Base-by-base conservation (phyloP, 2,113 vertebrate genomes). In the Alosa alosa region DNA sequence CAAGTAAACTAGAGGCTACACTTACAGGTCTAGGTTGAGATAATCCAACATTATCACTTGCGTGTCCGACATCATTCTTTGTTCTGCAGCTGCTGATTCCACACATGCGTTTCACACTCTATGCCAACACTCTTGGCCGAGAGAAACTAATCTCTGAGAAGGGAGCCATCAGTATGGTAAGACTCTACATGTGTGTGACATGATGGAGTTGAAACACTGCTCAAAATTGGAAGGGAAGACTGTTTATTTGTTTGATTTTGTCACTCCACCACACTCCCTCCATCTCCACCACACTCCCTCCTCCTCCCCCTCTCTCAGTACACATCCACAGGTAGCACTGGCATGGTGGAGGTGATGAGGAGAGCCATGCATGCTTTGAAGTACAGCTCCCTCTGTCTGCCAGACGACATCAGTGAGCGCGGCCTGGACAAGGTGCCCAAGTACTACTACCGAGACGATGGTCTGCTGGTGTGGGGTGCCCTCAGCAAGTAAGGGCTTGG, bases 381-480 rank as follows among this genome's bases (percentile, higher is more conserved):
- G 84, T 94, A 95, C 90, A 92, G 90, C 17, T 81, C 92, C 60
- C 92, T 95, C 87, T 95, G 94, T 91, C 91, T 95, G 52, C 94
- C 94, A 1, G 95, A 94, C 44, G 91, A 93, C 44, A 89, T 95
- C 1, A 83, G 85, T 25, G 92, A 88, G 45, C 90, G 94, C 0
- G 93, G 92, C 0, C 87, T 95, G 78, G 81, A 91, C 31, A 52
- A 46, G 3, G 87, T 94, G 39, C 94, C 92, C 55, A 90, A 93
- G 82, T 95, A 93, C 87, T 87, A 92, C 57, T 95, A 95, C 89
- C 87, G 94, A 41, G 94, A 95, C 0, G 94, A 95, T 0, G 93
- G 94, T 3, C 82, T 94, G 85, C 92, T 85, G 87, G 93, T 95
- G 87, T 95, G 95, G 94, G 86, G 55, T 0, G 92, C 93, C 83